A percentile compares a stretch with the other conserved stretches of the same genome.
Evolutionary conservation across 1,140 invertebrate genomes (phyloP).

Genomic region (Drosophila prosaltans): DNA sequence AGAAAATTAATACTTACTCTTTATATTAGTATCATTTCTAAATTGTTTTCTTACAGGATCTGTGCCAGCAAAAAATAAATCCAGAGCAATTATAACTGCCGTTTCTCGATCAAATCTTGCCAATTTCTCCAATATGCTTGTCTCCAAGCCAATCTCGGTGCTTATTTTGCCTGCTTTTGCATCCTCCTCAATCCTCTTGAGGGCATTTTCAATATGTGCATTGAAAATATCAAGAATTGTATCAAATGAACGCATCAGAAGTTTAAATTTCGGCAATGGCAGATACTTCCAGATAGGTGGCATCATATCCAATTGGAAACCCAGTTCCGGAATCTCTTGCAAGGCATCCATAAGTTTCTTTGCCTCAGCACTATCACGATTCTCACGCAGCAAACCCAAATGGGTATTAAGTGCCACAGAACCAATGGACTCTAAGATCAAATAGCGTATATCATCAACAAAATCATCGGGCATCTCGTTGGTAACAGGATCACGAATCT

Average conservation of each 20-base stretch:
- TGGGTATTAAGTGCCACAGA: conserved; percentile 88
- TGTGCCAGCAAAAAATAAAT: conserved; percentile 69
- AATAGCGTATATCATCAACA: conserved; percentile 87
- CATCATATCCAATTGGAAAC: conserved; percentile 85
- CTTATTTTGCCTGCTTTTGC: conserved; percentile 21
- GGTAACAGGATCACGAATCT: conserved; percentile 84
- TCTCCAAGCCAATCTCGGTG: conserved; percentile 43
- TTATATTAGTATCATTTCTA: not conserved
- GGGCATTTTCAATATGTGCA: conserved; percentile 58
- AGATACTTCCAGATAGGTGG: conserved; percentile 87
- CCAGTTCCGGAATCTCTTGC: conserved; percentile 82
- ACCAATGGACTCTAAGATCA: conserved; percentile 89
- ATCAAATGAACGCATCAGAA: conserved; percentile 84
- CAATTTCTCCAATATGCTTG: conserved; percentile 79
- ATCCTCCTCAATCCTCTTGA: conserved; percentile 58
- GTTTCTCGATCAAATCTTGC: conserved; percentile 82
- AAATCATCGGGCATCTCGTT: conserved; percentile 86
- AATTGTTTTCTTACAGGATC: conserved; percentile 63
- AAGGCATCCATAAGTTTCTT: conserved; percentile 86
- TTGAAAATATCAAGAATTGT: conserved; percentile 59
- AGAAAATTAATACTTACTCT: too few relatives aligned
- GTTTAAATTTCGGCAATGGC: conserved; percentile 85
- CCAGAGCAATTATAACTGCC: conserved; percentile 79
- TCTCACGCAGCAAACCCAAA: conserved; percentile 84
- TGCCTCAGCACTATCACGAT: conserved; percentile 83